These are phyloP conservation scores for Mystacides longicornis DNA, from an alignment of 2,888 invertebrate genomes.

Conservation along the genomic window DNA sequence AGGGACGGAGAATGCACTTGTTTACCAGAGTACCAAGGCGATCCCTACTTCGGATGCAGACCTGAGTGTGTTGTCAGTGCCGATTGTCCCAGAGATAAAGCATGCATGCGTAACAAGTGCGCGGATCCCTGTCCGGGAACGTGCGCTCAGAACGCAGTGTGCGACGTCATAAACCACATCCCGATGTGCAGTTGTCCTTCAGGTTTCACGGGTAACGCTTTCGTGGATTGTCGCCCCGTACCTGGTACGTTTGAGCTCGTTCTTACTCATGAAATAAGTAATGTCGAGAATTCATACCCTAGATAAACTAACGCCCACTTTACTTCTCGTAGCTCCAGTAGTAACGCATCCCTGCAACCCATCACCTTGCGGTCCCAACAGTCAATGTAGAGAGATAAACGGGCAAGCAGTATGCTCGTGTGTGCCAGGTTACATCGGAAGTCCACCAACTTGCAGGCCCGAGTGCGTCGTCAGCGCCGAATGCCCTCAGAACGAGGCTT, in stretches of 20 bases:
- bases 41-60: constrained; percentile 65
- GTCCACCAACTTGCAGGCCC: constrained; percentile 65
- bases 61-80: constrained; percentile 72
- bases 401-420: constrained; percentile 67
- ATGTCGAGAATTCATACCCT: background rate
- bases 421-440: constrained; percentile 57
- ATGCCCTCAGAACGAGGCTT: constrained; percentile 62
- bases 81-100: constrained; percentile 59
- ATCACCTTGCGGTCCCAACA: constrained; percentile 65
- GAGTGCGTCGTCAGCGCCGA: constrained; percentile 69
- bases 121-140: constrained; percentile 65
- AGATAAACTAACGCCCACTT: background rate
- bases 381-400: constrained; percentile 59
- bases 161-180: constrained; percentile 58
- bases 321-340: constrained; percentile 30
- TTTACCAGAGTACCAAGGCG: constrained; percentile 61
- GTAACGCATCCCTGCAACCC: constrained; percentile 44
- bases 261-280: background rate
- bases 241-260: constrained; percentile 16
- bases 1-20: constrained; percentile 62
- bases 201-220: constrained; percentile 62
- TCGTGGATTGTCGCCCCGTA: constrained; percentile 50
- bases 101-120: constrained; percentile 70
- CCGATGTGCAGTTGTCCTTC: constrained; percentile 59
- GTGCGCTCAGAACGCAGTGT: constrained; percentile 55